A percentile compares a stretch with the other conserved stretches of the same genome.
These are phyloP conservation scores for Matsumyia berberina DNA, from an alignment of 2,888 invertebrate genomes.

Conservation along the genomic window DNA sequence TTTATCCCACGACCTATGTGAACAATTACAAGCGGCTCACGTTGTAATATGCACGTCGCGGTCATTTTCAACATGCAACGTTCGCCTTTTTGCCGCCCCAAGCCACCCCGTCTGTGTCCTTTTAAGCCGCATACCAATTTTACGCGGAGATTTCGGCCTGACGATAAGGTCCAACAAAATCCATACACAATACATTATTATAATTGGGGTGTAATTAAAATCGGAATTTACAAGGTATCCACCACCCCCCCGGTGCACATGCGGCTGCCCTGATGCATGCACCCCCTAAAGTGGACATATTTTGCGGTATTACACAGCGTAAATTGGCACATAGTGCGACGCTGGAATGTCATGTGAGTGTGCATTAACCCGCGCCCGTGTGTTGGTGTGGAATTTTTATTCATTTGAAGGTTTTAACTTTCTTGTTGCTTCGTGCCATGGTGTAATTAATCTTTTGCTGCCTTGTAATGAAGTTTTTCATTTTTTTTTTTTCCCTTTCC, in stretches of 20 bases:
- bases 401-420: slow-evolving; percentile 72
- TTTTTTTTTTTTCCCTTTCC: slow-evolving; percentile 10
- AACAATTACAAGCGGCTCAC: slow-evolving; percentile 66
- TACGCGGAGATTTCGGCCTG: slow-evolving; percentile 58
- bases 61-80: slow-evolving; percentile 72
- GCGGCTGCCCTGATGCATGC: slow-evolving; percentile 39
- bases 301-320: slow-evolving; percentile 69
- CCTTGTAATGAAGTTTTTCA: slow-evolving; percentile 74
- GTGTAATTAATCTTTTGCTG: slow-evolving; percentile 76
- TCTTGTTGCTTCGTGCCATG: slow-evolving; percentile 74
- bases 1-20: slow-evolving; percentile 39
- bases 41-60: slow-evolving; percentile 69
- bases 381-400: slow-evolving; percentile 67
- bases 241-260: slow-evolving; percentile 52
- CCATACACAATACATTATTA: slow-evolving; percentile 75
- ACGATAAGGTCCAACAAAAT: slow-evolving; percentile 72
- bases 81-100: slow-evolving; percentile 22
- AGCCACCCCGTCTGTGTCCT: slow-evolving; percentile 17
- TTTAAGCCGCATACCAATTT: slow-evolving; percentile 50
- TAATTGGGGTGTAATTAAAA: slow-evolving; percentile 76
- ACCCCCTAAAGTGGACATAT: slow-evolving; percentile 66
- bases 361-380: slow-evolving; percentile 53
- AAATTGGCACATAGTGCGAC: slow-evolving; percentile 76
- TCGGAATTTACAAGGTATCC: slow-evolving; percentile 73
- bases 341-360: slow-evolving; percentile 70